These are phyloP conservation scores for Alcis repandata DNA, from an alignment of 2,888 invertebrate genomes.

Conservation along the genomic window DNA sequence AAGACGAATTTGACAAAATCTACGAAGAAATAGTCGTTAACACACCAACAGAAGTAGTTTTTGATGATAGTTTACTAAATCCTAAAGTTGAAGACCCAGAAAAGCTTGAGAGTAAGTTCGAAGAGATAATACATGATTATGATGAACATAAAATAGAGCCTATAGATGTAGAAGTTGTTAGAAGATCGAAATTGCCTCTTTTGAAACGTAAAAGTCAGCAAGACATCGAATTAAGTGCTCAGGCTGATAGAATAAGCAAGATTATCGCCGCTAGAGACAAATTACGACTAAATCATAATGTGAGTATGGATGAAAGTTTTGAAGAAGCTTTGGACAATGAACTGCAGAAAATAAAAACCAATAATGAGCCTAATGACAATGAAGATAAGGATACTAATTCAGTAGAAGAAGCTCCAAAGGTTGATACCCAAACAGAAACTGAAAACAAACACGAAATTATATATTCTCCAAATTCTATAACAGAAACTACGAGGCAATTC, in stretches of 20 bases:
- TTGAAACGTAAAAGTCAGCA: slow-evolving; percentile 67
- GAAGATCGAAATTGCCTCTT: slow-evolving; percentile 69
- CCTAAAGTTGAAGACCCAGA: slow-evolving; percentile 66
- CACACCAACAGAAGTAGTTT: slow-evolving; percentile 36
- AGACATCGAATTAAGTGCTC: slow-evolving; percentile 32
- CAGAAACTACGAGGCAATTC: slow-evolving; percentile 26
- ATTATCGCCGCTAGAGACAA: slow-evolving; percentile 46
- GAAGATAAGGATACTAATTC: slow-evolving; percentile 21
- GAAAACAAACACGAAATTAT: slow-evolving; percentile 34
- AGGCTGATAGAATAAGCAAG: slow-evolving; percentile 44
- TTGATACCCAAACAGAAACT: slow-evolving; percentile 15
- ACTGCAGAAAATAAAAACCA: slow-evolving; percentile 12
- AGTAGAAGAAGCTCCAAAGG: not conserved
- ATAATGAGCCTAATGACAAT: slow-evolving; percentile 7
- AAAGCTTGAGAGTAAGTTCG: slow-evolving; percentile 71
- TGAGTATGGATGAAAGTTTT: slow-evolving; percentile 32
- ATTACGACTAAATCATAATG: slow-evolving; percentile 40
- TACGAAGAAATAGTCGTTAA: slow-evolving; percentile 68
- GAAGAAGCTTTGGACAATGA: slow-evolving; percentile 28
- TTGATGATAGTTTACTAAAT: slow-evolving; percentile 56
- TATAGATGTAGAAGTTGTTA: slow-evolving; percentile 56
- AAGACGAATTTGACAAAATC: slow-evolving; percentile 78
- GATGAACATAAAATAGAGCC: slow-evolving; percentile 63
- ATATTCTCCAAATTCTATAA: slow-evolving; percentile 40
- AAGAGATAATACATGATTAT: slow-evolving; percentile 77